Base-by-base conservation (phyloP, 2,888 invertebrate genomes). In the Cantharis nigra region DNA sequence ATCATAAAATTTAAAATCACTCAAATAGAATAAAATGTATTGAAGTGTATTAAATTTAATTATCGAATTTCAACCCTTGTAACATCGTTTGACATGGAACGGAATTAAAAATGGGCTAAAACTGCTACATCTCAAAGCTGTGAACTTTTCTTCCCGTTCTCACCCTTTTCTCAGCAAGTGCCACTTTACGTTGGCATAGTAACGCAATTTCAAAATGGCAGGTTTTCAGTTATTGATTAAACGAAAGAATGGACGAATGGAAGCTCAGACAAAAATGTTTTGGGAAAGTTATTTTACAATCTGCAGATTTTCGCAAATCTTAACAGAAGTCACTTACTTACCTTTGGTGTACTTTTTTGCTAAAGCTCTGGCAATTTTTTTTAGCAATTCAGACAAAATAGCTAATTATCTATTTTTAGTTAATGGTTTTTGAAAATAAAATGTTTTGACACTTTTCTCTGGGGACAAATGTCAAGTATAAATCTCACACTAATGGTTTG, bases 391-490 rank as follows among this genome's bases (percentile, higher is more conserved):
- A 49, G n/a, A n/a, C n/a, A 49, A 49, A 49, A 49, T 49, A 49
- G 49, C 7, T 49, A 49, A 49, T 72, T 72, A 74, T 78, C 76
- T 80, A 80, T 80, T 79, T 80, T 79, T 75, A 77, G 76, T 78
- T 74, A 79, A 77, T 75, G 77, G 74, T 73, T 65, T 63, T 63
- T 14, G 72, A 70, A 76, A 78, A 76, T 77, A 81, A 81, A 80
- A 81, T 81, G 81, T 82, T 83, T 83, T 82, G 82, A 82, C 82
- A 81, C 77, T 81, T 83, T 80, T 80, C 83, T 82, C 83, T 74
- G 69, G 83, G 82, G 83, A 83, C 82, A 82, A 83, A 82, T 81
- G 82, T 83, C 84, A 82, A 67, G 75, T 75, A 82, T 83, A 84
- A 84, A 84, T 83, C 81, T 81, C 80, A 78, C 81, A 69, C 75